Evolutionary conservation across 2,888 invertebrate species (phyloP).

Genomic region (Tromatobia lineatoria): DNA sequence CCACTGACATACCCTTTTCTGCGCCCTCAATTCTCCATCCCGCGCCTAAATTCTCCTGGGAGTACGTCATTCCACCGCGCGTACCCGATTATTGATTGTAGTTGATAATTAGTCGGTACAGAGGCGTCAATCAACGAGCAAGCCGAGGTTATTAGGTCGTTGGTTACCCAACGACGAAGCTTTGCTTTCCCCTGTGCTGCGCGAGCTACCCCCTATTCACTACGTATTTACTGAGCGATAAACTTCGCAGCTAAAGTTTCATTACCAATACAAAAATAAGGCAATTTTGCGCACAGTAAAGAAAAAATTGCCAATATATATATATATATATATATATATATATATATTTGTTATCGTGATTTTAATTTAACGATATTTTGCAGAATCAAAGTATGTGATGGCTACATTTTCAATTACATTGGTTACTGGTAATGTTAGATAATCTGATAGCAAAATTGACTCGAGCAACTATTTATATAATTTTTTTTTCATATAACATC

Average conservation of each 20-base stretch:
- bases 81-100: slow-evolving; percentile 81
- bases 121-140: slow-evolving; percentile 82
- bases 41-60: slow-evolving; percentile 54
- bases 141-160: slow-evolving; percentile 83
- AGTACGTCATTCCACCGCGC: slow-evolving; percentile 59
- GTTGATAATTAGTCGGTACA: slow-evolving; percentile 84
- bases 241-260: neutral
- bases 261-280: neutral
- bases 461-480: neutral
- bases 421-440: neutral
- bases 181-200: slow-evolving; percentile 60
- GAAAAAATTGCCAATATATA: neutral
- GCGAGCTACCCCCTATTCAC: neutral
- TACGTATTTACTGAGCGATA: neutral
- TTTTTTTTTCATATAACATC: neutral
- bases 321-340: too few relatives aligned
- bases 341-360: neutral
- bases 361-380: too few relatives aligned
- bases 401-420: neutral
- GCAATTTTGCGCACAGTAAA: neutral
- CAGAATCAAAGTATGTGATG: too few relatives aligned
- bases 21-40: slow-evolving; percentile 14
- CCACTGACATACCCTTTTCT: neutral
- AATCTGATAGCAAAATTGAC: neutral
- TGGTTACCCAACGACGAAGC: slow-evolving; percentile 80